Percentiles rank a stretch among this genome's conserved stretches.
These are phyloP conservation scores for Lophius americanus DNA, from an alignment of 2,797 vertebrate species.

Conservation along the genomic window DNA sequence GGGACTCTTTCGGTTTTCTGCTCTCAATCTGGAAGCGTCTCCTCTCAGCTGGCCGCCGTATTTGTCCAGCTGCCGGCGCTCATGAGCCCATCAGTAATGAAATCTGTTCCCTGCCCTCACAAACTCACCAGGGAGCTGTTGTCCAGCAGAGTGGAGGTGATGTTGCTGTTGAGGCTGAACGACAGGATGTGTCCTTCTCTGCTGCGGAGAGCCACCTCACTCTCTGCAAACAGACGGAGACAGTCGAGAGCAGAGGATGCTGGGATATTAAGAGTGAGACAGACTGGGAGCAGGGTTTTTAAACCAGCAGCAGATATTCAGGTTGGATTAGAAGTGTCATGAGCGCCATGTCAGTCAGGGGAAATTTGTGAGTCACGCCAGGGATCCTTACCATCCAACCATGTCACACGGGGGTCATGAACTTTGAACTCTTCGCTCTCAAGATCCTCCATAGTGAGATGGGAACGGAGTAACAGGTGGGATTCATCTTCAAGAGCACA, in stretches of 20 bases:
- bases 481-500: conserved; percentile 76
- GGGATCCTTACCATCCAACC: conserved; percentile 80
- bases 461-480: conserved; percentile 74
- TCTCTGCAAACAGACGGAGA: conserved; percentile 65
- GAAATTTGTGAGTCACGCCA: neutral
- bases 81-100: conserved; percentile 49
- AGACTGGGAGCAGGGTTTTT: neutral
- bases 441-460: conserved; percentile 83
- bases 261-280: too few species aligned
- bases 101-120: conserved; percentile 27
- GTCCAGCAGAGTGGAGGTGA: conserved; percentile 78
- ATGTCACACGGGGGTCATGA: conserved; percentile 74
- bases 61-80: conserved; percentile 46
- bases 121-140: conserved; percentile 85
- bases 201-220: conserved; percentile 79
- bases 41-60: conserved; percentile 22
- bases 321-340: conserved; percentile 1
- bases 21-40: conserved; percentile 21
- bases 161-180: conserved; percentile 78
- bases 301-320: conserved; percentile 6
- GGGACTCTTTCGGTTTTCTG: conserved; percentile 28
- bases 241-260: conserved; percentile 11
- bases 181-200: conserved; percentile 81
- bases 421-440: conserved; percentile 81
- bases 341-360: neutral